Base-by-base conservation (phyloP, 1,140 invertebrate species). In the Pogonus chalceus region DNA sequence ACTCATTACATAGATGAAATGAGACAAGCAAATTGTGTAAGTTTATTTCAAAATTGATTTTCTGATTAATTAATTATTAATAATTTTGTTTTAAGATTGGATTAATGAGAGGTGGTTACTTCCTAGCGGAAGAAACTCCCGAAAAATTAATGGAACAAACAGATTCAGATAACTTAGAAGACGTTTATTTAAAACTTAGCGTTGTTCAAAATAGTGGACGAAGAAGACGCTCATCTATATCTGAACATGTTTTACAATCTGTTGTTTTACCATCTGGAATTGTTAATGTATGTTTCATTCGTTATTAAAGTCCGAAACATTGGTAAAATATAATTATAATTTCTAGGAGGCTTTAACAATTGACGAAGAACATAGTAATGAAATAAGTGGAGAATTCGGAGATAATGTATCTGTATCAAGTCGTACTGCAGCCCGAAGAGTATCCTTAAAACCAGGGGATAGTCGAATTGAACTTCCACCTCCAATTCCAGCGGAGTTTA, bases 1-100 rank as follows among this genome's bases (percentile, higher is more conserved):
- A 98, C 95, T 10, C 94, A 97, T 75, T 97, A 98, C 65, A 96
- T 97, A 55, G 94, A 98, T 68, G 95, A 97, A 71, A 95, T 94
- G 1, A 80, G 91, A 57, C 91, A 96, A 72, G 92, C 92, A 10
- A 78, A 82, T 64, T 79, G 85, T 60, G 82, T 85, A 74, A 81
- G 78, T 79, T 21, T 20, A 12, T 26, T 55, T n/a, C n/a, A n/a
- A n/a, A n/a, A n/a, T n/a, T n/a, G n/a, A n/a, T n/a, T n/a, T n/a
- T n/a, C 4, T 7, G 7, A 12, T 10, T 7, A 31, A 31, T 7
- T 31, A 31, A 7, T 7, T 31, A 4, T 31, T 7, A 7, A 4
- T 31, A 14, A 55, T 59, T 64, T 49, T 62, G 56, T 56, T 62
- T 65, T 22, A 64, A 90, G 87, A 95, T 96, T 65, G 93, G 93